phyloP scores from a whole-genome alignment of 2,797 vertebrate genomes.

The Oreochromis mossambicus region DNA sequence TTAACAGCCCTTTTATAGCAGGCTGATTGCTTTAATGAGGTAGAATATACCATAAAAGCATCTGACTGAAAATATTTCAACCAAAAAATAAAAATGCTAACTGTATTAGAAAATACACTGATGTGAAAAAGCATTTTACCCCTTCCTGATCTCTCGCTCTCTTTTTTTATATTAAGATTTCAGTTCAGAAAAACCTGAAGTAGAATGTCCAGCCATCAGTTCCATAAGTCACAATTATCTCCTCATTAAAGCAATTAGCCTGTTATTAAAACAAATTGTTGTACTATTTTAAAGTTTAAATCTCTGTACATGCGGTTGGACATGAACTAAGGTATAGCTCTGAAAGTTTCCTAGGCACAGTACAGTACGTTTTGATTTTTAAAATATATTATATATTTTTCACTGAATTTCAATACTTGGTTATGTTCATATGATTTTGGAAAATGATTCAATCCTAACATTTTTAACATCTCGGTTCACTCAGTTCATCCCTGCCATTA shows the following conservation, averaged over 20 bases:
- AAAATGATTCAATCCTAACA: not conserved
- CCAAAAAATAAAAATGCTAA: not conserved
- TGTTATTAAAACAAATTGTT: not conserved
- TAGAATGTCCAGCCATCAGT: not conserved
- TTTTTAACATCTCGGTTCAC: not conserved
- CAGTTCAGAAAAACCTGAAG: not conserved
- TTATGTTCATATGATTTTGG: not conserved
- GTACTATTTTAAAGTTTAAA: not conserved
- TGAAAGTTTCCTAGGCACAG: not conserved
- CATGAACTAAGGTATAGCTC: not conserved
- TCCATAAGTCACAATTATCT: not conserved
- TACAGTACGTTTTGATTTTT: not conserved
- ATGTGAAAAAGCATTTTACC: not conserved
- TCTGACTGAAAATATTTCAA: not conserved
- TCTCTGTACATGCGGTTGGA: not conserved
- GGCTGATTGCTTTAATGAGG: not conserved
- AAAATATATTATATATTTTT: accelerated
- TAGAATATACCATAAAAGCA: not conserved
- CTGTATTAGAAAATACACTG: not conserved
- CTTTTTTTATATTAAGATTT: not conserved
- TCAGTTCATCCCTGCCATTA: not conserved
- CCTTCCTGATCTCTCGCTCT: not conserved
- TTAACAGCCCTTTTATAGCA: not conserved
- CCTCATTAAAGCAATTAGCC: not conserved
- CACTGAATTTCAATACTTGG: not conserved